Evolutionary conservation across 2,797 vertebrate genomes (phyloP).

Genomic region (Huso huso): DNA sequence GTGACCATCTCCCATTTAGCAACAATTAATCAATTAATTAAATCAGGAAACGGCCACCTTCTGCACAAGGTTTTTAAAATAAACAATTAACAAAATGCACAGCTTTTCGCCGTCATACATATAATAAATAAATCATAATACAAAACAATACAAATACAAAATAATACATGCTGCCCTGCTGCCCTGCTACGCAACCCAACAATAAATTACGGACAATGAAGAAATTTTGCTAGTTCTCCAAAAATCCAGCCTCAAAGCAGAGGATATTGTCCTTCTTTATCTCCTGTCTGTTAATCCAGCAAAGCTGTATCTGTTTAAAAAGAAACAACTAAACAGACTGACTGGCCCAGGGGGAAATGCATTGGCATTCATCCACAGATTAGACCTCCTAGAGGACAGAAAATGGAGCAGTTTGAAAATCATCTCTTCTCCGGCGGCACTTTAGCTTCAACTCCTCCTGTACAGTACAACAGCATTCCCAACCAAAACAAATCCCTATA

Average conservation of each 20-base stretch:
- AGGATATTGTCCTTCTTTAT: neutral
- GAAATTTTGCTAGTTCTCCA: neutral
- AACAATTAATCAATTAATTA: no score
- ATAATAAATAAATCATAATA: no score
- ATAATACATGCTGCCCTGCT: no score
- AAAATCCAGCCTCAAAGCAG: neutral
- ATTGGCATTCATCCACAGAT: slow-evolving; percentile 56
- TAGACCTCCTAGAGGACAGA: slow-evolving; percentile 54
- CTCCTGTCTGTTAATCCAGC: slow-evolving; percentile 9
- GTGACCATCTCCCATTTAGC: no score
- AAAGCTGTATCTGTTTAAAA: slow-evolving; percentile 32
- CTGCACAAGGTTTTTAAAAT: no score
- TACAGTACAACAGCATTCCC: neutral
- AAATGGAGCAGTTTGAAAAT: slow-evolving; percentile 46
- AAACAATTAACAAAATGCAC: no score
- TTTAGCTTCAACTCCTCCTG: neutral
- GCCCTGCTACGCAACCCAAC: no score
- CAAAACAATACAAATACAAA: no score
- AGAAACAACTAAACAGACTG: slow-evolving; percentile 41
- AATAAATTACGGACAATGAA: neutral
- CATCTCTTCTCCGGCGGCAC: neutral
- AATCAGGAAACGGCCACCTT: no score
- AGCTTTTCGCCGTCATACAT: no score
- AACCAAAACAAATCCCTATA: neutral
- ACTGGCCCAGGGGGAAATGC: slow-evolving; percentile 45